phyloP scores from a whole-genome alignment of 2,113 vertebrate species.

The human region GRCh38 chr1:168200001-168200500 shows the following conservation, averaged over 20 bases:
- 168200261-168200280: conserved; percentile 40
- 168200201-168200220: conserved; percentile 53
- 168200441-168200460: not conserved
- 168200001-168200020: conserved; percentile 68
- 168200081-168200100: conserved; percentile 65
- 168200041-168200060: conserved; percentile 71
- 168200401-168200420: not conserved
- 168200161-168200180: conserved; percentile 74
- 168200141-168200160: conserved; percentile 83
- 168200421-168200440: not conserved
- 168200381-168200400: not conserved
- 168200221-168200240: conserved; percentile 53
- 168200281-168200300: not conserved
- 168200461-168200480: not conserved
- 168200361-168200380: not conserved
- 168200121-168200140: conserved; percentile 73
- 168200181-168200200: conserved; percentile 73
- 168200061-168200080: conserved; percentile 62
- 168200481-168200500: not conserved
- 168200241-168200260: conserved; percentile 60
- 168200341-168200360: not conserved
- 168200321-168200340: not conserved
- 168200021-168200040: conserved; percentile 69
- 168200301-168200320: not conserved
- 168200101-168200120: conserved; percentile 68